Evolutionary conservation across 2,113 vertebrate genomes (phyloP), one percentile per base, ranked within the genome.

Genomic region (Bos javanicus): DNA sequence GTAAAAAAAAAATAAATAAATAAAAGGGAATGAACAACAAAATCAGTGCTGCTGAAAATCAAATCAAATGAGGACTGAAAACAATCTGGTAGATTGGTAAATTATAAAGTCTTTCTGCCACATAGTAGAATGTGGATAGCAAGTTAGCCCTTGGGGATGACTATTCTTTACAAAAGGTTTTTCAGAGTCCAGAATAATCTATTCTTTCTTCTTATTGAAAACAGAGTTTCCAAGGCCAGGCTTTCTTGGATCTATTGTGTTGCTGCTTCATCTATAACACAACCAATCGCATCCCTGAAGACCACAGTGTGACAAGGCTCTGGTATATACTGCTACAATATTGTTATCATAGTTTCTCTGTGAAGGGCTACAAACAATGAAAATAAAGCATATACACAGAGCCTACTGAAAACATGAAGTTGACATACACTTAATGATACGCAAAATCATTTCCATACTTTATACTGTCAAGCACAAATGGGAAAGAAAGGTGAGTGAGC

Each of bases 131-230:
- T 60, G 54, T 86, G 28, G 30, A 78, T 16, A 91, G 59, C n/a
- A 92, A 92, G 48, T 86, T 64, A 78, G 28, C 14, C 3, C 74
- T 36, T 46, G 3, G 7, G 6, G 6, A 84, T 82, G 36, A 67
- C 33, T 94, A 82, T 82, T 87, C 81, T 48, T 46, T 71, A 78
- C 11, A 36, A 52, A 50, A 16, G 0, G 36, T 67, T 83, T 83
- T 82, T 46, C 33, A 93, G 19, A 91, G 30, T 33, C 15, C 11
- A 46, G 39, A 95, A 81, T 81, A 89, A 60, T 15, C 46, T 96
- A 33, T 62, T 95, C 15, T 59, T 60, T 86, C 54, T 83, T 91
- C 11, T 64, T 95, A 83, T 50, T 91, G 91, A 86, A 96, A 96
- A 71, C 5, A 46, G 59, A 76, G 19, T 28, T 85, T 50, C n/a